These are phyloP conservation scores for Rhinatrema bivittatum DNA, from an alignment of 2,797 vertebrate genomes.

Conservation along the genomic window DNA sequence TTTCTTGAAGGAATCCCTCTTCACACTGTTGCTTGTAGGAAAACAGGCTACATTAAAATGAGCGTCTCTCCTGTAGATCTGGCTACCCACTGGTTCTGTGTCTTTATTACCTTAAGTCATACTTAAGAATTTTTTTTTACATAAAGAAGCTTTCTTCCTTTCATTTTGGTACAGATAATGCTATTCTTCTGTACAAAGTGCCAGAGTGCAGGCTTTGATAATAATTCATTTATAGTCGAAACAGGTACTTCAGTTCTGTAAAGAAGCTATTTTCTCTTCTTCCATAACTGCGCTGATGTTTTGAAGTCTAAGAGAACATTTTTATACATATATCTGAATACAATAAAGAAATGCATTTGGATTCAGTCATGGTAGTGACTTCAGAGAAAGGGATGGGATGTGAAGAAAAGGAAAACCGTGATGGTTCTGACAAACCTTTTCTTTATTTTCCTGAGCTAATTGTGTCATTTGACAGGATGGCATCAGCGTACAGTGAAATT, in stretches of 20 bases:
- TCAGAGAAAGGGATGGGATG: constrained; percentile 15
- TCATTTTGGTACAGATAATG: too few relatives aligned
- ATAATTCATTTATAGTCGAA: constrained; percentile 21
- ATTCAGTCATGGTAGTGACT: constrained; percentile 29
- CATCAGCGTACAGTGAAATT: constrained; percentile 34
- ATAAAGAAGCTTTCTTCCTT: too few relatives aligned
- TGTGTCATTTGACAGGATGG: constrained; percentile 46
- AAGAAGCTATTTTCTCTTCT: constrained; percentile 1
- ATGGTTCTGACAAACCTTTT: constrained; percentile 42
- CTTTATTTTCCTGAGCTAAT: constrained; percentile 49
- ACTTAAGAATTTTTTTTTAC: too few relatives aligned
- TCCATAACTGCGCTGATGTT: neutral
- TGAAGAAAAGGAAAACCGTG: constrained; percentile 17
- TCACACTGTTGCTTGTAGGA: too few relatives aligned
- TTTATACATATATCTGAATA: constrained; percentile 8
- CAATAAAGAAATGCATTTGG: constrained; percentile 20
- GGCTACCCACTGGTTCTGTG: too few relatives aligned
- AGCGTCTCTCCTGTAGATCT: too few relatives aligned
- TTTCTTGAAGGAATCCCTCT: too few relatives aligned
- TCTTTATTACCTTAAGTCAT: too few relatives aligned
- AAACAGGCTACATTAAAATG: too few relatives aligned
- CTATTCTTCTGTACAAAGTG: neutral
- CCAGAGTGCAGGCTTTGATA: constrained; percentile 15
- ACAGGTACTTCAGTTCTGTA: neutral
- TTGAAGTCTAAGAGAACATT: constrained; percentile 13